These are phyloP conservation scores for Xyrichtys novacula DNA, from an alignment of 2,797 vertebrate genomes.

Conservation along the genomic window DNA sequence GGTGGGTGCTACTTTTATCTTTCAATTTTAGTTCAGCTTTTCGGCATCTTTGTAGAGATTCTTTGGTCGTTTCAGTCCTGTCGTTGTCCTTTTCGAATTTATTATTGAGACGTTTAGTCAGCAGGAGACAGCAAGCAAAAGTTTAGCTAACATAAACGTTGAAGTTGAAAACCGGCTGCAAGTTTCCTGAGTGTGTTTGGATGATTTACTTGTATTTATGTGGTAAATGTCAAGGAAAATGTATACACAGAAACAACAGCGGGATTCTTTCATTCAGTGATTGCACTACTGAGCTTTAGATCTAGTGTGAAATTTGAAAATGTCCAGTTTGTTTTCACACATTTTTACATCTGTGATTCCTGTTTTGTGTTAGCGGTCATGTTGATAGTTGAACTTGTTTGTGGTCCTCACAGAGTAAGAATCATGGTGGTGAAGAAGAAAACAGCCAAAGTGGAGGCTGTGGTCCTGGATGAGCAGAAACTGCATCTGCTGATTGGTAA, in stretches of 20 bases:
- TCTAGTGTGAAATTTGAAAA: no score
- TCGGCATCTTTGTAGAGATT: not conserved
- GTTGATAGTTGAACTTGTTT: not conserved
- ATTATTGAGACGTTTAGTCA: not conserved
- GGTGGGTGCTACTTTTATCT: conserved; percentile 8
- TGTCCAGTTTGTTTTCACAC: not conserved
- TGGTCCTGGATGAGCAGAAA: conserved; percentile 84
- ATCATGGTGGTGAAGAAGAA: conserved; percentile 96
- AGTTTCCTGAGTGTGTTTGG: accelerated
- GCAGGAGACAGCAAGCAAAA: conserved; percentile 9
- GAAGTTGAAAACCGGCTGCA: not conserved
- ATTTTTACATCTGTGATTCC: not conserved
- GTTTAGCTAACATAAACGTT: conserved; percentile 30
- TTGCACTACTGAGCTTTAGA: no score
- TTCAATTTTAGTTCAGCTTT: not conserved
- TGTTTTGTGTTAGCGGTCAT: no score
- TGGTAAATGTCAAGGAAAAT: not conserved
- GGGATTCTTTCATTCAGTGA: no score
- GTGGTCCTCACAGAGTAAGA: conserved; percentile 35
- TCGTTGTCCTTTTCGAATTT: not conserved
- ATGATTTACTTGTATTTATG: not conserved
- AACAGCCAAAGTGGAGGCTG: conserved; percentile 85
- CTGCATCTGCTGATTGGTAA: conserved; percentile 87
- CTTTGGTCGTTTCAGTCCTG: not conserved
- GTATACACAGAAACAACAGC: not conserved